Conservation (phyloP, 2,113 vertebrate genomes). For the Megaleporinus macrocephalus region DNA sequence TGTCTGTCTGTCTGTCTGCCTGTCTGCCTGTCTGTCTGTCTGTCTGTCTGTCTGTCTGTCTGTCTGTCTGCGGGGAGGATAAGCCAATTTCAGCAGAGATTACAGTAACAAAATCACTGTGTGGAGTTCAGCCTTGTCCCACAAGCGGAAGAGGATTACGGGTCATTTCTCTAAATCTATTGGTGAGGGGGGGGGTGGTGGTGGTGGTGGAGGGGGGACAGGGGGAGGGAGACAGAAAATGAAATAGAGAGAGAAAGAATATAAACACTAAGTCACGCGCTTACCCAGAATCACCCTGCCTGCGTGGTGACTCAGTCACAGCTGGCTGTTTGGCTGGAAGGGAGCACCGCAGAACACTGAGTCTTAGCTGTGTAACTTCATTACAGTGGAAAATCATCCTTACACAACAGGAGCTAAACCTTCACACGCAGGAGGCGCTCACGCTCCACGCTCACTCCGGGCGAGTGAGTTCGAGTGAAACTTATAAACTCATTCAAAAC, state of each 20-base stretch:
- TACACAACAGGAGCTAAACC: too few relatives aligned
- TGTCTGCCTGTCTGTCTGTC: too few relatives aligned
- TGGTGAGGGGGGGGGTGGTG: neutral
- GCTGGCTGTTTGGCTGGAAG: neutral
- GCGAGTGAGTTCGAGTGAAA: too few relatives aligned
- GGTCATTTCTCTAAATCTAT: slow-evolving; percentile 48
- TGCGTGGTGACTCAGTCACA: neutral
- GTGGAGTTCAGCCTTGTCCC: slow-evolving; percentile 41
- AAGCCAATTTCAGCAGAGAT: slow-evolving; percentile 51
- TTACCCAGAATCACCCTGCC: neutral
- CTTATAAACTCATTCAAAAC: too few relatives aligned
- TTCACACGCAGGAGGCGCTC: too few relatives aligned
- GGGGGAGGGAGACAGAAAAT: neutral
- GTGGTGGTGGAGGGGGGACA: neutral
- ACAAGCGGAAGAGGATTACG: slow-evolving; percentile 49
- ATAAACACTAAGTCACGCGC: neutral
- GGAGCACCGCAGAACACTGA: neutral
- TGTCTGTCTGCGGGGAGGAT: slow-evolving; percentile 25
- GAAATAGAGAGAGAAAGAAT: neutral
- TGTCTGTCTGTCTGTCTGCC: too few relatives aligned
- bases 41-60: neutral
- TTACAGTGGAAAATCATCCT: neutral
- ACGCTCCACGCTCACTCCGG: too few relatives aligned
- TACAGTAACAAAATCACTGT: slow-evolving; percentile 50
- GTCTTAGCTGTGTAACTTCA: neutral